Conservation (phyloP, 2,888 invertebrate genomes). For the Noctua pronuba region DNA sequence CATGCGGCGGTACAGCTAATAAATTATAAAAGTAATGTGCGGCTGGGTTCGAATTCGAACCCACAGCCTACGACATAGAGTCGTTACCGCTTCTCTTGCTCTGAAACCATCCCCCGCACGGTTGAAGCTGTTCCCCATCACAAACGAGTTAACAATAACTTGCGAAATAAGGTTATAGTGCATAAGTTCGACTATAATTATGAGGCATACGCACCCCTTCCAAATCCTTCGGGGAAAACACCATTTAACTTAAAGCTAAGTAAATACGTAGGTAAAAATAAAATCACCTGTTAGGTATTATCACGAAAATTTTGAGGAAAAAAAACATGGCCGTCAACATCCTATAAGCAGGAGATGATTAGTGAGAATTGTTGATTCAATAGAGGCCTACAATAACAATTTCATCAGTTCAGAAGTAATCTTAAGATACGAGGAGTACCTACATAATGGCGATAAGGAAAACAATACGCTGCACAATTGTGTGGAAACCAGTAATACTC, state of each 20-base stretch:
- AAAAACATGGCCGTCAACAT: neutral
- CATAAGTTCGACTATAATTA: neutral
- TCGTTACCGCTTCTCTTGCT: no score
- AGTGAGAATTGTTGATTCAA: slow-evolving; percentile 9
- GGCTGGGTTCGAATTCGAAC: no score
- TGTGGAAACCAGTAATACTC: slow-evolving; percentile 40
- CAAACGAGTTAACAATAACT: no score
- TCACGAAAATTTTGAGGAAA: neutral
- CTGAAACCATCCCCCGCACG: no score
- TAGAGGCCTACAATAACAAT: slow-evolving; percentile 10
- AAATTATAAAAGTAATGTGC: no score
- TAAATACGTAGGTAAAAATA: neutral
- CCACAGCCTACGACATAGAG: no score
- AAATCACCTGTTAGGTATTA: neutral
- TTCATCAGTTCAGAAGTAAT: slow-evolving; percentile 38
- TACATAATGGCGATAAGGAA: slow-evolving; percentile 51
- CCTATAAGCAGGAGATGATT: slow-evolving; percentile 5
- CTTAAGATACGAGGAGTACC: slow-evolving; percentile 26
- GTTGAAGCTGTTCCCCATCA: no score
- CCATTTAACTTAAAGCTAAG: neutral
- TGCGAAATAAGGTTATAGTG: no score
- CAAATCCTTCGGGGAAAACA: neutral
- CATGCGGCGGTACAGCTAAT: no score
- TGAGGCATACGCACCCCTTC: neutral
- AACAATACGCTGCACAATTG: slow-evolving; percentile 25